A percentile compares a stretch with the other conserved stretches of the same genome.
Evolutionary conservation across 1,140 invertebrate species (phyloP).

Genomic region (Caenorhabditis latens): DNA sequence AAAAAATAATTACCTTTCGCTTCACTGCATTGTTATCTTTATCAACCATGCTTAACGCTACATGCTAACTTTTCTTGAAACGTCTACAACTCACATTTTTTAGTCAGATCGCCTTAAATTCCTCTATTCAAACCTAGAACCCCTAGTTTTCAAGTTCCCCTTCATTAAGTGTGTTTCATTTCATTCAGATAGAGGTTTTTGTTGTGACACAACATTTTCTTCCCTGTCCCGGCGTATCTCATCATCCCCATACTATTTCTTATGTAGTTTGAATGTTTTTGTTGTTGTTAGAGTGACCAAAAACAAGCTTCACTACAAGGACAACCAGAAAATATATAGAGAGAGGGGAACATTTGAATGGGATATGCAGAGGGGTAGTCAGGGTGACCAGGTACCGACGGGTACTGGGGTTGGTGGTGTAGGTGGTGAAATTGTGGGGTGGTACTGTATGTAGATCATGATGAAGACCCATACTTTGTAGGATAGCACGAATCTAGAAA

Average conservation of each 20-base stretch:
- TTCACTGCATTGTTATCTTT: too few relatives aligned
- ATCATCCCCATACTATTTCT: neutral
- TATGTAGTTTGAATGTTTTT: neutral
- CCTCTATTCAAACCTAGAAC: too few relatives aligned
- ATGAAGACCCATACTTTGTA: too few relatives aligned
- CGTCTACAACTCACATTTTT: too few relatives aligned
- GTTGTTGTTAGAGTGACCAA: neutral
- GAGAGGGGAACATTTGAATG: neutral
- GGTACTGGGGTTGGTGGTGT: neutral
- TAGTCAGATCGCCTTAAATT: too few relatives aligned
- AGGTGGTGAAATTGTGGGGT: neutral
- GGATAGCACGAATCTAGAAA: too few relatives aligned
- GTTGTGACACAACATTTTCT: slow-evolving; percentile 11
- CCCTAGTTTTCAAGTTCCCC: too few relatives aligned
- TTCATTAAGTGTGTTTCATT: too few relatives aligned
- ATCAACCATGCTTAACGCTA: too few relatives aligned
- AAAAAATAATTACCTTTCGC: too few relatives aligned
- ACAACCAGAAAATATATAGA: neutral
- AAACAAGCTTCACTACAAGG: slow-evolving; percentile 16
- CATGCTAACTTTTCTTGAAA: too few relatives aligned
- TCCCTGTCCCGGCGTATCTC: neutral
- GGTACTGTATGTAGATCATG: too few relatives aligned
- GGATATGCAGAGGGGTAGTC: neutral
- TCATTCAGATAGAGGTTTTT: neutral
- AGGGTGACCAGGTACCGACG: slow-evolving; percentile 17